Base-by-base conservation (phyloP, 2,113 vertebrate species). In the Otocyon megalotis region DNA sequence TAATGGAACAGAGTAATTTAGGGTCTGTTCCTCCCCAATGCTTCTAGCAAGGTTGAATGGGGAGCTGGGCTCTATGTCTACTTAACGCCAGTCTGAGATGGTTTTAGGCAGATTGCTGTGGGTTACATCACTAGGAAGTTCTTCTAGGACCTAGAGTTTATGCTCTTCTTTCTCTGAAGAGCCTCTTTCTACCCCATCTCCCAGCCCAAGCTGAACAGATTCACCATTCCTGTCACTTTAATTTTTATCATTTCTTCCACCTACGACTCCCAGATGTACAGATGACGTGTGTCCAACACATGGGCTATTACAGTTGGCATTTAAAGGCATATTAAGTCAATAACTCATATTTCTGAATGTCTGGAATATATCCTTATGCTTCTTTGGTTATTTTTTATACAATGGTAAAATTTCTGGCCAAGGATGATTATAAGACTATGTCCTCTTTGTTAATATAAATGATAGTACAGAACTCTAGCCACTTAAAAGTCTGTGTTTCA, bases 401-500 rank as follows among this genome's bases (percentile, higher is more conserved):
- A 77, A 32, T 60, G 60, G 32, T 93, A 90, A 71, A 82, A 85
- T 77, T 89, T 90, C 32, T 90, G 83, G 37, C 15, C 65, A 62
- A 79, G 69, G 93, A 87, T 86, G 8, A 37, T 88, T 89, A 65
- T 10, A 53, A 80, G 37, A 69, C 32, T 63, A 3, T 74, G 62
- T 67, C 22, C 24, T 92, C 19, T 80, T 84, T 86, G 28, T 30
- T 93, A 83, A 58, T 13, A 2, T 37, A 71, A 79, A 9, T 90
- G 32, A 85, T 37, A 84, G 1, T 63, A 3, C 30, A 71, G 62
- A 74, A 74, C 83, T 92, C 32, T 94, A 85, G 24, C 26, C 71
- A 60, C 67, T 84, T 82, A 86, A 91, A 93, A 90, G 13, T 74
- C 69, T 77, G 0, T 90, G 62, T 90, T 65, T 96, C 86, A 11